These are phyloP conservation scores for Drosophila rubida DNA, from an alignment of 2,888 invertebrate species.

Conservation along the genomic window DNA sequence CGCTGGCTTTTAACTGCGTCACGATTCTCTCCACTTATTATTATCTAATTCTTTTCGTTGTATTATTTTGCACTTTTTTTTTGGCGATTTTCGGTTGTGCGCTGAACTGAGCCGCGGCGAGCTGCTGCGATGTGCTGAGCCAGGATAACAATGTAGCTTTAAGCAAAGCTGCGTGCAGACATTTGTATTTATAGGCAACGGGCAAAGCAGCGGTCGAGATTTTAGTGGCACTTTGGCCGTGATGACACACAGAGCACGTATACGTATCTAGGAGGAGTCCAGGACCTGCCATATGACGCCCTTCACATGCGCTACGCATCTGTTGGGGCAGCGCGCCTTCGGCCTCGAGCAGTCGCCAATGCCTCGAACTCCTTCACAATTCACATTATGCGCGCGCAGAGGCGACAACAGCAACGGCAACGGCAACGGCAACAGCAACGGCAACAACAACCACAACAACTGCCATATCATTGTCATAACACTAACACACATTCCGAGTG, in stretches of 20 bases:
- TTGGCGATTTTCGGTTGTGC: not conserved
- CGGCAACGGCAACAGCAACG: constrained; percentile 13
- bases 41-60: constrained; percentile 38
- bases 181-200: constrained; percentile 83
- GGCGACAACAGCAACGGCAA: constrained; percentile 45
- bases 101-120: constrained; percentile 21
- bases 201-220: constrained; percentile 64
- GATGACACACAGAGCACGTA: constrained; percentile 50
- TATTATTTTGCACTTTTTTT: constrained; percentile 31
- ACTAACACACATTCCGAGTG: constrained; percentile 38
- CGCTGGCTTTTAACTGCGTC: constrained; percentile 62
- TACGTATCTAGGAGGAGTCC: not conserved
- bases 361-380: constrained; percentile 64
- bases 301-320: constrained; percentile 67
- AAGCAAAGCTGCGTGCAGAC: constrained; percentile 79
- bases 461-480: constrained; percentile 72
- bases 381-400: constrained; percentile 70
- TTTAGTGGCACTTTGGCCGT: constrained; percentile 65
- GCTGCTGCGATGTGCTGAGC: constrained; percentile 72
- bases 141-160: constrained; percentile 82
- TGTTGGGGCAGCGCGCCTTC: not conserved
- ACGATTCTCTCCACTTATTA: constrained; percentile 60
- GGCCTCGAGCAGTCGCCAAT: constrained; percentile 59
- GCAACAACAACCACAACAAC: constrained; percentile 15
- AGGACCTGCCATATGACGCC: constrained; percentile 59